Evolutionary conservation across 1,140 invertebrate genomes (phyloP), one percentile per base, ranked within the genome.

Genomic region (Maniola jurtina): DNA sequence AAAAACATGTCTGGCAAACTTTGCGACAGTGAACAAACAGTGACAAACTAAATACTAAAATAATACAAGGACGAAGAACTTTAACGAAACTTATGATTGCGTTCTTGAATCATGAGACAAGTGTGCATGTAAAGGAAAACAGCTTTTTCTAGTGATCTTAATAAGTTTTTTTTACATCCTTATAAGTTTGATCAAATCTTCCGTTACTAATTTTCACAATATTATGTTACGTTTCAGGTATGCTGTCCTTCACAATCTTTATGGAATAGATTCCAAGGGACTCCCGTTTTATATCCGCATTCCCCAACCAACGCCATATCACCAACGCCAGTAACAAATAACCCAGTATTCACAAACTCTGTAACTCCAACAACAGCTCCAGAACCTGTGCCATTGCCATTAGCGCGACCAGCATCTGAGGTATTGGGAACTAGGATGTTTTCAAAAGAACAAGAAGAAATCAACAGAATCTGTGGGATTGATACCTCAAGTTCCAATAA

Each of bases 221-320:
- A 9, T 40, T 40, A 3, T 40, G 2, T 9, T 40, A 60, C 9
- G n/a, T 74, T 74, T 1, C 67, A 77, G 75, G 72, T 77, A 8
- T 77, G 75, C 54, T 77, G 75, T 57, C 75, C 75, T n/a, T 48
- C 47, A 34, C 13, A 63, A 11, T 71, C 68, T 25, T 36, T 58
- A 40, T 77, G 72, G 72, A 60, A 60, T 3, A 68, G 52, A 6
- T 66, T 73, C 16, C 16, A 65, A 7, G 16, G 61, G 25, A 72
- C 64, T 33, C 72, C 75, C 3, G 50, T 77, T 2, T 34, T 59
- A 33, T 72, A 58, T 35, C 64, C 70, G 3, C 57, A 60, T 6
- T 50, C 65, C 14, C 47, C 40, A 5, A 52, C 15, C 0, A 48
- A 14, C 5, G 58, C 8, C 10, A 11, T 13, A 14, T 9, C 50